These are phyloP conservation scores for Lasioglossum malachurum DNA, from an alignment of 2,888 invertebrate species.

Conservation along the genomic window DNA sequence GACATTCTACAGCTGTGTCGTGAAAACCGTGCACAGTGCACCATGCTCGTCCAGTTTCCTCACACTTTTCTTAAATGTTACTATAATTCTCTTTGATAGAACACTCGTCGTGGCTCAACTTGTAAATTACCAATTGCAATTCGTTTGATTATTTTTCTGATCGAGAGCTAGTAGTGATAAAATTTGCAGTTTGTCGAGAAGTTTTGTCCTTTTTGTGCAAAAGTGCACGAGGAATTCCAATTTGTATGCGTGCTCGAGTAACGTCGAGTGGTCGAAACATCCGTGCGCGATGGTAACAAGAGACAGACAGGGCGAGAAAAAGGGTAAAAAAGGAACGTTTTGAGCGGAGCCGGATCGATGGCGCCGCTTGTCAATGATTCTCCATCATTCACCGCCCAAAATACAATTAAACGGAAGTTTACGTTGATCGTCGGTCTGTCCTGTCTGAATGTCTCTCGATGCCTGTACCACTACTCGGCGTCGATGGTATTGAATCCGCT, in stretches of 20 bases:
- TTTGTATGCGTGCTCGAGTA: slow-evolving; percentile 20
- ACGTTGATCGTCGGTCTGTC: slow-evolving; percentile 78
- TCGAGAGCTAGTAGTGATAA: not conserved
- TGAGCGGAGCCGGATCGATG: slow-evolving; percentile 18
- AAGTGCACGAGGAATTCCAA: slow-evolving; percentile 26
- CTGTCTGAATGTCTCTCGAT: slow-evolving; percentile 79
- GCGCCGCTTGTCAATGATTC: slow-evolving; percentile 40
- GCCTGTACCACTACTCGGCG: slow-evolving; percentile 73
- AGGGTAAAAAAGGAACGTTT: slow-evolving; percentile 27
- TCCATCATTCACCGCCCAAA: slow-evolving; percentile 40
- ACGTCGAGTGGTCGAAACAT: slow-evolving; percentile 44
- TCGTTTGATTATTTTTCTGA: not conserved
- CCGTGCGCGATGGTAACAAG: slow-evolving; percentile 45
- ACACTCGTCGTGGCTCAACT: slow-evolving; percentile 25
- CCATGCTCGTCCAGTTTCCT: slow-evolving; percentile 48
- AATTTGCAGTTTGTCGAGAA: not conserved
- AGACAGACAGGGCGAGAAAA: slow-evolving; percentile 50
- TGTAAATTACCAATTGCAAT: not conserved
- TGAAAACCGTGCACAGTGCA: slow-evolving; percentile 54
- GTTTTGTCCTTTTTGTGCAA: not conserved
- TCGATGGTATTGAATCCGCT: slow-evolving; percentile 78
- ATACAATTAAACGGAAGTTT: slow-evolving; percentile 71
- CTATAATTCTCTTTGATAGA: not conserved
- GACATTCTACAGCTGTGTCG: slow-evolving; percentile 35
- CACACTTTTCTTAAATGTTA: slow-evolving; percentile 53